Evolutionary conservation across 1,140 invertebrate genomes (phyloP), one percentile per base, ranked within the genome.

Genomic region (Drosophila pruinosa): DNA sequence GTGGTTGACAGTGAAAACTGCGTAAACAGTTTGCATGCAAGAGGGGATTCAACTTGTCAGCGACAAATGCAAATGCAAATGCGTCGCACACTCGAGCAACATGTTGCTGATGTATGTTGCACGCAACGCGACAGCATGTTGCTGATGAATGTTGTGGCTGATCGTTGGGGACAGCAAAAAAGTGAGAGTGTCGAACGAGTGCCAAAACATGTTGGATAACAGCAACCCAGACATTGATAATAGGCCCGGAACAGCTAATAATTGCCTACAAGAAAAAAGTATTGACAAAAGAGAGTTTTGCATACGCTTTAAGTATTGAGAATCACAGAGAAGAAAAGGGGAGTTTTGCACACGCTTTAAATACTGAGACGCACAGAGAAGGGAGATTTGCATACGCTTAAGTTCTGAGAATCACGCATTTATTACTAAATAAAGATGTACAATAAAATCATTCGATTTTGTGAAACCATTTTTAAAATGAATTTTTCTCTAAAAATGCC

Each of bases 51-150:
- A 28, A 50, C 38, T 64, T 64, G 57, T 54, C 79, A 71, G 41
- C 72, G 61, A 65, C 72, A 57, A 85, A 83, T 85, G 81, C 79
- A 75, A 83, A 85, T 85, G 75, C 22, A 2, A 43, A n/a, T n/a
- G n/a, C n/a, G n/a, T 38, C 31, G 34, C 50, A 62, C 58, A 67
- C 41, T 2, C 17, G 7, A 12, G 38, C 59, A 75, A 72, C 62
- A 85, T 72, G 75, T 61, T 73, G 70, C 50, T 12, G 45, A 47
- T 24, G 8, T 6, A 14, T 47, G 43, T 52, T 34, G 48, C 47
- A 28, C 12, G 7, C 22, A 12, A 6, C 22, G 47, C 15, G n/a
- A 4, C 24, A 7, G 14, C 38, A 15, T 50, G 47, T 50, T 50
- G 47, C 47, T 53, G 47, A 41, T 41, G 17, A 19, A 24, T 71